A percentile compares a stretch with the other conserved stretches of the same genome.
phyloP scores from a whole-genome alignment of 2,797 vertebrate genomes.

The Pseudochirops corinnae region DNA sequence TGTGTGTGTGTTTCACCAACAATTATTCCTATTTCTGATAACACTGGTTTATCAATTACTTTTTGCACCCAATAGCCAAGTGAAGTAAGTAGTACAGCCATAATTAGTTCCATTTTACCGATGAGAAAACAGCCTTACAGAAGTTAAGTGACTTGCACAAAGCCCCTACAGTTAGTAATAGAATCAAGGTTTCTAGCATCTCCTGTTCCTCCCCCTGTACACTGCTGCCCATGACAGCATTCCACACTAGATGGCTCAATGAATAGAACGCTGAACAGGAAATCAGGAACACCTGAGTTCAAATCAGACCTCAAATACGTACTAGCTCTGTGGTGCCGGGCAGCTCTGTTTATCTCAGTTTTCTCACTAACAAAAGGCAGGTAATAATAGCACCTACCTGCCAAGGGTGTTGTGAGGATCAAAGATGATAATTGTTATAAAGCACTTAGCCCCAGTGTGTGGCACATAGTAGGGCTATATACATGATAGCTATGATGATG shows the following conservation, averaged over 20 bases:
- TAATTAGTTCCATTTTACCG: background rate
- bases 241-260: background rate
- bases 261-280: background rate
- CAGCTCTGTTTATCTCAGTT: background rate
- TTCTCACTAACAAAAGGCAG: background rate
- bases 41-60: background rate
- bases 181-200: background rate
- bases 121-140: background rate
- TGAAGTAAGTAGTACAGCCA: background rate
- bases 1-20: background rate
- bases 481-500: background rate
- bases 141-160: background rate
- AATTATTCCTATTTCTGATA: background rate
- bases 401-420: background rate
- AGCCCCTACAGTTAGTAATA: background rate
- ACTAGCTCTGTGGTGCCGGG: background rate
- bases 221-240: background rate
- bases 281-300: background rate
- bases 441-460: background rate
- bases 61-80: background rate
- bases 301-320: background rate
- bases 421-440: background rate
- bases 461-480: too few relatives aligned
- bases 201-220: background rate
- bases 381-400: background rate